Conservation (phyloP, 2,888 invertebrate species). For the Thecocarcelia acutangulata region DNA sequence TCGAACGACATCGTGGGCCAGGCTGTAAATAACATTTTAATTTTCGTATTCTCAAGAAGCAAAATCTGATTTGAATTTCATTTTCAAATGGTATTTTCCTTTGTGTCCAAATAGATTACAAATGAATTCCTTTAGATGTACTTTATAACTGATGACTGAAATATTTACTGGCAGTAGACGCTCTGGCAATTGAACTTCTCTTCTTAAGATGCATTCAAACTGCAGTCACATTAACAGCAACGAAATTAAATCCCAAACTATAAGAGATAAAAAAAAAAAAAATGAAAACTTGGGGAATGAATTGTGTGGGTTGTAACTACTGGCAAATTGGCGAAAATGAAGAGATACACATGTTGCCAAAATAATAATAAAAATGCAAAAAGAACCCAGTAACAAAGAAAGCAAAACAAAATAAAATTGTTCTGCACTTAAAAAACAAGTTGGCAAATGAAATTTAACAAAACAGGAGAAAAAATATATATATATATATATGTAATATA, state of each 20-base stretch:
- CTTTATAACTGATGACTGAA: slow-evolving; percentile 12
- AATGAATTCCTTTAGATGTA: slow-evolving; percentile 10
- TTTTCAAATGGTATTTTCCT: too few species aligned
- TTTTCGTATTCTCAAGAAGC: too few species aligned
- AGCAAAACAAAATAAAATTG: slow-evolving; percentile 32
- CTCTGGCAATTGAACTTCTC: slow-evolving; percentile 48
- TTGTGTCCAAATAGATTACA: too few species aligned
- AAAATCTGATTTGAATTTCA: too few species aligned
- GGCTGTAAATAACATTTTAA: too few species aligned
- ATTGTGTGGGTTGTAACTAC: slow-evolving; percentile 68
- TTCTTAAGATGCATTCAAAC: slow-evolving; percentile 65
- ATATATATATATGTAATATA: slow-evolving; percentile 4
- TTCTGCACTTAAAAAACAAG: slow-evolving; percentile 61
- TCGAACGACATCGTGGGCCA: too few species aligned
- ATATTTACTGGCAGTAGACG: slow-evolving; percentile 39
- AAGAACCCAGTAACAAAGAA: slow-evolving; percentile 32
- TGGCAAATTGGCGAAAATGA: slow-evolving; percentile 70
- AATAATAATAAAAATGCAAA: slow-evolving; percentile 43
- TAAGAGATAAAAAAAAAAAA: not conserved
- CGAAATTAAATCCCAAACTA: slow-evolving; percentile 39
- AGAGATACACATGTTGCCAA: slow-evolving; percentile 68
- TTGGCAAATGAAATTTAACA: slow-evolving; percentile 60
- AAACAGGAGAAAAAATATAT: slow-evolving; percentile 28
- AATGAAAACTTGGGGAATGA: slow-evolving; percentile 12
- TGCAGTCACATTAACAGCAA: slow-evolving; percentile 65